These are phyloP conservation scores for Drosophila setosimentum DNA, from an alignment of 2,888 invertebrate species.

Conservation along the genomic window DNA sequence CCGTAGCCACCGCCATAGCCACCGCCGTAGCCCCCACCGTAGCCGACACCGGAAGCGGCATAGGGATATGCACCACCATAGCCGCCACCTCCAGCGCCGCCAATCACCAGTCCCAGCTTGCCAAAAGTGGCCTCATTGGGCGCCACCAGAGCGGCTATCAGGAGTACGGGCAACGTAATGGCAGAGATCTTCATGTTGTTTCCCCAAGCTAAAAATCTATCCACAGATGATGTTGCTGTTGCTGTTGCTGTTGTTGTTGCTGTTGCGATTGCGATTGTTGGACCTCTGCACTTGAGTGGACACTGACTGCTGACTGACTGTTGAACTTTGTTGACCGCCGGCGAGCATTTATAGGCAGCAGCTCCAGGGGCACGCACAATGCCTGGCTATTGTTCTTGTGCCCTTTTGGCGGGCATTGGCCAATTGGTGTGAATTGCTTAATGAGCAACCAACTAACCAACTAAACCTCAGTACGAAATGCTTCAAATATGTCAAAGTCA, in stretches of 20 bases:
- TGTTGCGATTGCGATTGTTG: conserved; percentile 10
- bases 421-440: conserved; percentile 68
- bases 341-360: conserved; percentile 67
- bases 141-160: conserved; percentile 34
- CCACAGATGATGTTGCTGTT: conserved; percentile 4
- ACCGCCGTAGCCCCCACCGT: conserved; percentile 45
- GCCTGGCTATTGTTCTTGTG: conserved; percentile 61
- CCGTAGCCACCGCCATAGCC: conserved; percentile 51
- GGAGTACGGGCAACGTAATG: conserved; percentile 32
- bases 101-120: conserved; percentile 70
- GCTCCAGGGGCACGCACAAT: conserved; percentile 52
- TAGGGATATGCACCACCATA: conserved; percentile 52
- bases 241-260: background rate
- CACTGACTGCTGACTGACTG: conserved; percentile 57
- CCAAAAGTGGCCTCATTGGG: conserved; percentile 73
- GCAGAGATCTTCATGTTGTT: conserved; percentile 62
- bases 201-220: background rate
- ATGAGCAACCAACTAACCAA: conserved; percentile 36
- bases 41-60: conserved; percentile 41
- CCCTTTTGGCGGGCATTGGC: conserved; percentile 22
- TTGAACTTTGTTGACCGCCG: conserved; percentile 59
- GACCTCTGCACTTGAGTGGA: conserved; percentile 36
- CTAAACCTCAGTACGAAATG: conserved; percentile 14
- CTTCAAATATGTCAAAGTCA: conserved; percentile 63
- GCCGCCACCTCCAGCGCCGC: conserved; percentile 46